These are phyloP conservation scores for Erebia epiphron DNA, from an alignment of 2,888 invertebrate species.

Conservation along the genomic window DNA sequence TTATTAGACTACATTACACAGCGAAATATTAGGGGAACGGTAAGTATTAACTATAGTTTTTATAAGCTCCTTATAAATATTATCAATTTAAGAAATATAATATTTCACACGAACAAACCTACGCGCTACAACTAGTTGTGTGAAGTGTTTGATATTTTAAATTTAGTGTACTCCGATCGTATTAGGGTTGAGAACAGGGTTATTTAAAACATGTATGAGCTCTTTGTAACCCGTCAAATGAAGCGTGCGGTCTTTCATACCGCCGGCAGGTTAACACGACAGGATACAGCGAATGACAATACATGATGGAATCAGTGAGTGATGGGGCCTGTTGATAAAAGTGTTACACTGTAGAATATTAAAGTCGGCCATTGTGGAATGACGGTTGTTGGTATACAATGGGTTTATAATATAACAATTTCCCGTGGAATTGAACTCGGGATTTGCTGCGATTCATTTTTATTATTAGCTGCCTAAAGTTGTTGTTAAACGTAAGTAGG, in stretches of 20 bases:
- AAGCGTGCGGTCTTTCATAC: constrained; percentile 53
- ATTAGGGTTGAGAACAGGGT: constrained; percentile 44
- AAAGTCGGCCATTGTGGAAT: constrained; percentile 43
- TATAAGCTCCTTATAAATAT: no score
- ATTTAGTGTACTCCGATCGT: constrained; percentile 14
- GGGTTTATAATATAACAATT: constrained; percentile 28
- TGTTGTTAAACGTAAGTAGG: background rate
- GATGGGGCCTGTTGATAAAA: constrained; percentile 48
- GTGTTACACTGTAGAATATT: constrained; percentile 43
- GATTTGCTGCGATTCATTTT: constrained; percentile 10
- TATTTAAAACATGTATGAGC: constrained; percentile 42
- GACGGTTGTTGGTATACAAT: constrained; percentile 39
- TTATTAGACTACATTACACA: no score
- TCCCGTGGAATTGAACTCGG: constrained; percentile 20
- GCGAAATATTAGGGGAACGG: no score
- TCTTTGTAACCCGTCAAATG: constrained; percentile 58
- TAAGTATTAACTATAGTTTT: no score
- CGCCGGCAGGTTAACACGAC: constrained; percentile 42
- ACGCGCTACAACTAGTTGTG: background rate
- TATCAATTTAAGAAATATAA: background rate
- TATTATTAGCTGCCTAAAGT: constrained; percentile 3
- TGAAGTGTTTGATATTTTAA: constrained; percentile 16
- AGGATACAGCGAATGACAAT: constrained; percentile 51
- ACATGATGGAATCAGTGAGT: constrained; percentile 52
- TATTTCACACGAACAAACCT: background rate